A percentile compares a stretch with the other conserved stretches of the same genome.
phyloP scores from a whole-genome alignment of 2,888 invertebrate species.

The Athalia cordata region DNA sequence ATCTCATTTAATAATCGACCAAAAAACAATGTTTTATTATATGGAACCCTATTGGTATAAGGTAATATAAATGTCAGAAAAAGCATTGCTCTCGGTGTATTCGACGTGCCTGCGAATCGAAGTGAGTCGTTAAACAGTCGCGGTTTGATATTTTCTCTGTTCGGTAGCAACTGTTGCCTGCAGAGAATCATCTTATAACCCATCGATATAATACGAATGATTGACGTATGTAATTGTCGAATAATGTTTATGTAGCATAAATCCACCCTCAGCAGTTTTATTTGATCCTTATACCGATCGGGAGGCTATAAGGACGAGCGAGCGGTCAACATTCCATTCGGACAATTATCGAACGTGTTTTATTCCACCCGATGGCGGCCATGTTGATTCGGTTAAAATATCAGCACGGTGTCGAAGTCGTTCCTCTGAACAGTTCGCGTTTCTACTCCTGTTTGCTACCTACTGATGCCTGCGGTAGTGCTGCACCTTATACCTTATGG shows the following conservation, averaged over 20 bases:
- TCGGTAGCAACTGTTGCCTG: background rate
- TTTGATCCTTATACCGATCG: background rate
- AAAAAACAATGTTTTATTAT: background rate
- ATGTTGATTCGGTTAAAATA: conserved; percentile 60
- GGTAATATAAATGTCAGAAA: background rate
- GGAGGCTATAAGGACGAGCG: background rate
- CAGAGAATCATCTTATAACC: background rate
- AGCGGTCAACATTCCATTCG: conserved; percentile 29
- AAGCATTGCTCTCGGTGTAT: background rate
- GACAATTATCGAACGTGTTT: conserved; percentile 68
- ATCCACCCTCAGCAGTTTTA: background rate
- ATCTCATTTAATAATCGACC: no score
- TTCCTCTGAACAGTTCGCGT: conserved; percentile 23
- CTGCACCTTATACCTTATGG: background rate
- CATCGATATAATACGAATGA: conserved; percentile 6
- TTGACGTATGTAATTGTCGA: conserved; percentile 27
- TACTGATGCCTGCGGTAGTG: background rate
- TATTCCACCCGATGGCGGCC: conserved; percentile 62
- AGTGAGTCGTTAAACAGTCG: conserved; percentile 20
- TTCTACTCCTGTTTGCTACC: conserved; percentile 14
- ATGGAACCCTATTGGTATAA: background rate
- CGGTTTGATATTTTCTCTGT: no score
- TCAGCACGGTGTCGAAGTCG: background rate
- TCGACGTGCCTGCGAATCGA: background rate
- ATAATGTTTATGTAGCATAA: conserved; percentile 13